These are phyloP conservation scores for Scortum barcoo DNA, from an alignment of 2,113 vertebrate genomes.

Conservation along the genomic window DNA sequence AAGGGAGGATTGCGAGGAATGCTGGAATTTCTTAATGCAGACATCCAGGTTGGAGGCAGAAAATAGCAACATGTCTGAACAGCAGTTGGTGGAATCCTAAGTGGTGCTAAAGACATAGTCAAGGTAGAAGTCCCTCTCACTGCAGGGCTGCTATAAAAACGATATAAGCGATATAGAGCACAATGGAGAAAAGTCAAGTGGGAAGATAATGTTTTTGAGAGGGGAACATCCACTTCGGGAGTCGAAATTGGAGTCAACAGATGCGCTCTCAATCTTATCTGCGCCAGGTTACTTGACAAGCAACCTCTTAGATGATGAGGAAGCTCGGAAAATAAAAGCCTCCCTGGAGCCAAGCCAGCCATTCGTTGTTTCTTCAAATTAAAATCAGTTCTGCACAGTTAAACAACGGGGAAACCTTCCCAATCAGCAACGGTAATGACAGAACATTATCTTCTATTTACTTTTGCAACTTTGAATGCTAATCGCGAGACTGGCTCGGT, in stretches of 20 bases:
- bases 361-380: conserved; percentile 63
- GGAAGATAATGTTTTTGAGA: conserved; percentile 69
- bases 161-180: conserved; percentile 59
- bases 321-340: conserved; percentile 33
- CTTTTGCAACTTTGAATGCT: conserved; percentile 39
- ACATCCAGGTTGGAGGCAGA: conserved; percentile 71
- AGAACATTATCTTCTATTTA: conserved; percentile 45
- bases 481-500: conserved; percentile 23
- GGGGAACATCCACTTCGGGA: conserved; percentile 45
- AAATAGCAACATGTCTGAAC: conserved; percentile 83
- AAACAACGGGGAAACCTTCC: conserved; percentile 49
- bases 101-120: conserved; percentile 61
- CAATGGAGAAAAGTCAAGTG: conserved; percentile 69
- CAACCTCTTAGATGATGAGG: conserved; percentile 26
- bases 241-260: conserved; percentile 48
- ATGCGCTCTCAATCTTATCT: conserved; percentile 52
- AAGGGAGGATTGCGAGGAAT: conserved; percentile 75
- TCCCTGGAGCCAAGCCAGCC: conserved; percentile 34
- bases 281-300: conserved; percentile 27
- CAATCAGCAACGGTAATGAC: conserved; percentile 42
- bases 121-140: conserved; percentile 56
- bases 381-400: conserved; percentile 64
- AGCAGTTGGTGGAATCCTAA: conserved; percentile 69
- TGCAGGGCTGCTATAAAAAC: conserved; percentile 71
- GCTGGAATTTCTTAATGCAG: conserved; percentile 78